Evolutionary conservation across 2,888 invertebrate genomes (phyloP), one percentile per base, ranked within the genome.

Genomic region (Encarsia formosa): DNA sequence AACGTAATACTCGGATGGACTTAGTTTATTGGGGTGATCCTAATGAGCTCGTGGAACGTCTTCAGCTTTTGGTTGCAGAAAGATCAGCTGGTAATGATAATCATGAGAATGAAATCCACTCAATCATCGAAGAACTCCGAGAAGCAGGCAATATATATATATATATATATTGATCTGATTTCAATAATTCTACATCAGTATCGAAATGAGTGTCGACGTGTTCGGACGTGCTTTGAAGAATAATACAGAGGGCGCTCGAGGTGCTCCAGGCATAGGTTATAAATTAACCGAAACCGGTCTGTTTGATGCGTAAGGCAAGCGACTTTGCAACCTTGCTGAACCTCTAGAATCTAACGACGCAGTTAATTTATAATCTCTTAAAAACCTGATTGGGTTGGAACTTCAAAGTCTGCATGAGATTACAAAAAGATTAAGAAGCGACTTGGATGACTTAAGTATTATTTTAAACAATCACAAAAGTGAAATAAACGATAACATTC

Each of bases 221-320:
- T 42, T 41, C 23, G n/a, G n/a, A n/a, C n/a, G n/a, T n/a, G n/a
- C n/a, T n/a, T n/a, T n/a, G n/a, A n/a, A n/a, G n/a, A n/a, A n/a
- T n/a, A n/a, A 35, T 24, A 5, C 23, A 35, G 34, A 39, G 8
- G 34, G 15, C 6, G 41, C 15, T 22, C 48, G 39, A n/a, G 41
- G 31, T 22, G 26, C 16, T 13, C 42, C 32, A 24, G 43, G 31
- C 18, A 29, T 29, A 13, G 29, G 29, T 13, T 29, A 29, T 29
- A 29, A 29, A 13, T 3, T 52, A 4, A 54, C 49, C 5, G 8
- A 29, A 20, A 44, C 52, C 26, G 45, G 45, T 24, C 40, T 52
- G 16, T 58, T 55, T 29, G 37, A 54, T 31, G 22, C 55, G 34
- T 20, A 51, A 24, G 29, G 50, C 23, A 58, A 42, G 24, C 18